Base-by-base conservation (phyloP, 2,113 vertebrate genomes). In the Spea multiplicata region DNA sequence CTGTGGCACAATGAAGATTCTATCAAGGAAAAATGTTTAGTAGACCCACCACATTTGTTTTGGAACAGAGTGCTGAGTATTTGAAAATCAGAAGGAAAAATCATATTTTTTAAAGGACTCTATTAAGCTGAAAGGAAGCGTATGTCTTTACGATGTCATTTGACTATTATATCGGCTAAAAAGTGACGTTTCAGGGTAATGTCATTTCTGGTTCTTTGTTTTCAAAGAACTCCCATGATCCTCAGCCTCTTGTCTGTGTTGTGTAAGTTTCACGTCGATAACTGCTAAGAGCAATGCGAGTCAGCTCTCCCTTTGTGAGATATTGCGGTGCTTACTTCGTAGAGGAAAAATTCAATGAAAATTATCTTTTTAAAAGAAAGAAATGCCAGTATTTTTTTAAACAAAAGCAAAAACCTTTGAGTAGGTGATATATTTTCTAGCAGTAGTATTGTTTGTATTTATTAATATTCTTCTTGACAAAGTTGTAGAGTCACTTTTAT, bases 1-100 rank as follows among this genome's bases (percentile, higher is more conserved):
- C 84, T 46, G 73, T 83, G 10, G 46, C 86, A 8, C 44, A 68
- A 46, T 3, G 5, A 30, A 30, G 30, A 13, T 2, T 59, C 14
- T 59, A 1, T 30, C 1, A 30, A 30, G 30, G 30, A 30, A 30
- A 30, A 30, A 30, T 30, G 2, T 30, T 30, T 30, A 30, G 30
- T 30, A 30, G 2, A 30, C 30, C 30, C 30, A 30, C 1, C 30
- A 30, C 30, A 30, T 30, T 30, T 30, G 30, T 30, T 30, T 30
- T 30, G 30, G 30, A 30, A 66, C 30, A 17, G 44, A 67, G 10
- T 55, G 50, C 64, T 30, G 30, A 30, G 3, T 76, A 13, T 49
- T 30, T 50, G 16, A 52, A 62, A 45, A 69, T 3, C 61, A 30
- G 68, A 5, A 46, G 53, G n/a, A 68, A 44, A 69, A 14, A 47